Base-by-base conservation (phyloP, 1,140 invertebrate species). In the Cherax destructor region DNA sequence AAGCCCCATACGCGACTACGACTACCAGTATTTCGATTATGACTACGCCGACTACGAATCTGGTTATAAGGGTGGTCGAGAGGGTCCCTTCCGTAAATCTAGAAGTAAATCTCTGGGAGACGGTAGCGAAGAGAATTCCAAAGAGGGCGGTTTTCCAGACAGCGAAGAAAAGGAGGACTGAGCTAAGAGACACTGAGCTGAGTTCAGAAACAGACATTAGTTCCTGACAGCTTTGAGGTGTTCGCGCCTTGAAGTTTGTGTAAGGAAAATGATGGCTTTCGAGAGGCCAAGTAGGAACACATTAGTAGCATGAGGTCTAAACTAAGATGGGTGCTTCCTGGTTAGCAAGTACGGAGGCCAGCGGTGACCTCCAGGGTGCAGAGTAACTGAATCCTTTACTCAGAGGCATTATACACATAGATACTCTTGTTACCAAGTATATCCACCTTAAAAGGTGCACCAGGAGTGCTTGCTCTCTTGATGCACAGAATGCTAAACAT, bases 1-100 rank as follows among this genome's bases (percentile, higher is more conserved):
- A 18, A 76, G 76, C 18, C 81, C 83, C 16, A 72, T 59, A 7
- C 11, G 59, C n/a, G 89, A 91, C 83, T 91, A 91, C 61, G 83
- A 91, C 47, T 85, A 90, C 59, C 30, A 65, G 2, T 80, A 91
- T 65, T 79, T 69, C 30, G 89, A 91, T 65, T 74, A 91, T 10
- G 84, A 88, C 59, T 74, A 72, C 72, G 52, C 24, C 7, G 83
- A 79, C 59, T 69, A 88, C 49, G 86, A 88, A 2, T n/a, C 21
- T n/a, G 76, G 77, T 3, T 69, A n/a, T 10, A 59, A 30, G 16
- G 76, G 76, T 16, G 83, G 81, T 6, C 49, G 49, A 30, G 89
- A 76, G 4, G 41, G 47, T 4, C 72, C 50, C n/a, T 24, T n/a
- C n/a, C 59, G 65, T 24, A 77, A 85, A 85, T 72, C 50, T 0